phyloP scores from a whole-genome alignment of 2,797 vertebrate genomes.

The Odontamblyopus lacepedii region DNA sequence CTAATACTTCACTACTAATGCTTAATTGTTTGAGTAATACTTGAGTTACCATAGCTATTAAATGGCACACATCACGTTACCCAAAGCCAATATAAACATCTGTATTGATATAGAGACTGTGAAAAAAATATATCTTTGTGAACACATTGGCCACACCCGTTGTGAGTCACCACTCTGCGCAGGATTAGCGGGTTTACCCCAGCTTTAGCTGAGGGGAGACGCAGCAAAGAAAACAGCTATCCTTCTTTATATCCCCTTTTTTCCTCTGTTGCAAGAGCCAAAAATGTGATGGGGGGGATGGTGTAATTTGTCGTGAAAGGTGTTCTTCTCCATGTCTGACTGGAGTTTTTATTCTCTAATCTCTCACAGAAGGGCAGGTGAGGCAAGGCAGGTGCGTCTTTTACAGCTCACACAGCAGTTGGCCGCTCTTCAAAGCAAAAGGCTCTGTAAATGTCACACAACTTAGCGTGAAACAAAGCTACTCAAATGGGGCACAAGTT shows the following conservation, averaged over 20 bases:
- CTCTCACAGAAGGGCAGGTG: conserved; percentile 71
- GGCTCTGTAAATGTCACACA: conserved; percentile 63
- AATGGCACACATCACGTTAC: conserved; percentile 58
- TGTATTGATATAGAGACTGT: conserved; percentile 66
- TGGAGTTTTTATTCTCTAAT: conserved; percentile 64
- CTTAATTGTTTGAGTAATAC: neutral
- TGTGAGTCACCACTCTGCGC: conserved; percentile 71
- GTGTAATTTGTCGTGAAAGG: conserved; percentile 40
- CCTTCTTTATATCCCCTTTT: conserved; percentile 66
- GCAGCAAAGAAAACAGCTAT: conserved; percentile 74
- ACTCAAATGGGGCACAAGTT: conserved; percentile 38
- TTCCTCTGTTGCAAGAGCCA: conserved; percentile 68
- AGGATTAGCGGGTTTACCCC: conserved; percentile 72
- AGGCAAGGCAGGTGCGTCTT: conserved; percentile 75
- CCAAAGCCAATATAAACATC: conserved; percentile 68
- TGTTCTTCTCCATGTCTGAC: conserved; percentile 49
- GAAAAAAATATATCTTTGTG: conserved; percentile 72
- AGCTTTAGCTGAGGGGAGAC: conserved; percentile 73
- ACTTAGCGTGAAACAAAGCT: conserved; percentile 60
- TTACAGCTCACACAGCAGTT: conserved; percentile 67
- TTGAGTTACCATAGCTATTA: conserved; percentile 31
- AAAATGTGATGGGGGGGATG: conserved; percentile 48
- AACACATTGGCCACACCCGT: conserved; percentile 77
- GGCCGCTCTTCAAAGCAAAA: conserved; percentile 72
- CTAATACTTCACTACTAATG: neutral